Conservation (phyloP, 2,113 vertebrate species). For the Rhea pennata region DNA sequence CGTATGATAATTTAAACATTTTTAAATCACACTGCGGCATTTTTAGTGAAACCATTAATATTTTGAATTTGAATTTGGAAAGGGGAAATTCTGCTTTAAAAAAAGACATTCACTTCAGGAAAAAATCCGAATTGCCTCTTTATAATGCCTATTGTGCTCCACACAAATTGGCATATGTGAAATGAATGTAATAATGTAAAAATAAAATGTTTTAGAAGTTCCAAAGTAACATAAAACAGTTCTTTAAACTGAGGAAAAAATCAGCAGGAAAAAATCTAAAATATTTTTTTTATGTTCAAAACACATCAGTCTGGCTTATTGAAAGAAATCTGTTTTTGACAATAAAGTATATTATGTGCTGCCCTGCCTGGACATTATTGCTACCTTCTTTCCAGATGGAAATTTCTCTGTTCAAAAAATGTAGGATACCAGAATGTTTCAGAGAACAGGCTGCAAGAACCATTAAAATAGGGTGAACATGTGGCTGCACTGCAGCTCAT, state of each 20-base stretch:
- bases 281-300: neutral
- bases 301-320: neutral
- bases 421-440: fast-evolving
- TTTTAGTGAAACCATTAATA: neutral
- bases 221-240: neutral
- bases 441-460: neutral
- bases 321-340: neutral
- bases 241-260: neutral
- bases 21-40: neutral
- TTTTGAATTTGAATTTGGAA: neutral
- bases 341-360: neutral
- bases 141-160: neutral
- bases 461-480: neutral
- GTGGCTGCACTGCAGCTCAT: neutral
- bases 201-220: neutral
- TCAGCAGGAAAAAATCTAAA: neutral
- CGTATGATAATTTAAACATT: neutral
- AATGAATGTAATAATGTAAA: neutral
- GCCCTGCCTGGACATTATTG: neutral
- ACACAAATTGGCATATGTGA: neutral
- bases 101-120: neutral
- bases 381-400: neutral
- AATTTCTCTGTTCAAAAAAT: neutral
- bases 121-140: neutral
- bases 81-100: neutral